A percentile compares a stretch with the other conserved stretches of the same genome.
Conservation (phyloP, 1,140 invertebrate genomes). For the Pseudachorutes palmiensis region DNA sequence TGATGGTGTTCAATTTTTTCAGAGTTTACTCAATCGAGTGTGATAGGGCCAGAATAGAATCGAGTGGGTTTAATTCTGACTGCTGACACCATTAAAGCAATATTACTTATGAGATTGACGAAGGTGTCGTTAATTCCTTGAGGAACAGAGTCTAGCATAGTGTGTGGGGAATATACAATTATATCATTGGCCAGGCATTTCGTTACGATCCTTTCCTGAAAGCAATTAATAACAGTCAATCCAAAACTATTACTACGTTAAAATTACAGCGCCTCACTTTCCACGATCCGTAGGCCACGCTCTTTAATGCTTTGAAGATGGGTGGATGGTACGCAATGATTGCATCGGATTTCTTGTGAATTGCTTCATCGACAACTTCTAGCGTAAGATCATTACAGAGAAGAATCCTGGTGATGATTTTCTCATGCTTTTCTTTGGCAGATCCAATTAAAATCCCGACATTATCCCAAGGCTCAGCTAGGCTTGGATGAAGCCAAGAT, state of each 20-base stretch:
- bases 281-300: slow-evolving; percentile 59
- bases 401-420: slow-evolving; percentile 57
- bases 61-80: too few relatives aligned
- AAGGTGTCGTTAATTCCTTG: slow-evolving; percentile 92
- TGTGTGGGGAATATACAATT: slow-evolving; percentile 88
- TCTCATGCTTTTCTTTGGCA: slow-evolving; percentile 45
- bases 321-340: slow-evolving; percentile 94
- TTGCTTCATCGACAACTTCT: slow-evolving; percentile 75
- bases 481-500: too few relatives aligned
- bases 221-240: too few relatives aligned
- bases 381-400: slow-evolving; percentile 94
- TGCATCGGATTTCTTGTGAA: slow-evolving; percentile 57
- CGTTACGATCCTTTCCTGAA: slow-evolving; percentile 66
- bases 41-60: too few relatives aligned
- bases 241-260: not conserved
- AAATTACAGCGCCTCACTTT: slow-evolving; percentile 52
- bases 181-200: slow-evolving; percentile 76
- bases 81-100: too few relatives aligned
- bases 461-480: slow-evolving; percentile 70
- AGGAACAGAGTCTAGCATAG: slow-evolving; percentile 69
- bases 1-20: too few relatives aligned
- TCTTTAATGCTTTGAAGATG: slow-evolving; percentile 77
- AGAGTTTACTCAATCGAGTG: too few relatives aligned
- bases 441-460: slow-evolving; percentile 76
- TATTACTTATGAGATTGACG: slow-evolving; percentile 59